Evolutionary conservation across 2,797 vertebrate species (phyloP).

Genomic region (Taeniopygia guttata): DNA sequence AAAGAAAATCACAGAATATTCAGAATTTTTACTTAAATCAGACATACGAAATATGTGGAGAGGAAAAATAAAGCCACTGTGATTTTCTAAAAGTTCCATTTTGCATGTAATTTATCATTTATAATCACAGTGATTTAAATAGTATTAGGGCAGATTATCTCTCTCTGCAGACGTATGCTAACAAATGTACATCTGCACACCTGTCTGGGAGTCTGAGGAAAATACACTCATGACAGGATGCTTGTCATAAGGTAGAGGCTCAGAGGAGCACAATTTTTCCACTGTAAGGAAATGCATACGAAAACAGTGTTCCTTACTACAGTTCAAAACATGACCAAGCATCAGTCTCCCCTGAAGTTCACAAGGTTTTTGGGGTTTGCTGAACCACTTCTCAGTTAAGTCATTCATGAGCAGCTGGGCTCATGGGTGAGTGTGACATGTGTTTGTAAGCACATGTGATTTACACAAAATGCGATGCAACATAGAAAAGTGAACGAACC

Average conservation of each 20-base stretch:
- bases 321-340: not conserved
- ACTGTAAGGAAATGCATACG: not conserved
- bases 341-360: not conserved
- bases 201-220: not conserved
- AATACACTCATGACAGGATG: not conserved
- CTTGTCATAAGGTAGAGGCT: not conserved
- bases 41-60: not conserved
- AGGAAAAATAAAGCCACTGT: not conserved
- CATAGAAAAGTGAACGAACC: not conserved
- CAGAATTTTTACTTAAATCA: not conserved
- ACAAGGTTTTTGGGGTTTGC: not conserved
- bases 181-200: not conserved
- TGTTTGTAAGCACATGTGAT: not conserved
- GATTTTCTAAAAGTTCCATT: not conserved
- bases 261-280: not conserved
- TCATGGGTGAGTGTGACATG: not conserved
- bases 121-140: not conserved
- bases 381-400: not conserved
- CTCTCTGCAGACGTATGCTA: not conserved
- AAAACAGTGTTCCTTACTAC: not conserved
- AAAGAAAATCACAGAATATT: not conserved
- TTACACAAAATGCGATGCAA: not conserved
- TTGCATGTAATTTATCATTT: not conserved
- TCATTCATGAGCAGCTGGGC: not conserved
- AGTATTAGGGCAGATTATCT: not conserved